Base-by-base conservation (phyloP, 2,888 invertebrate species). In the Sturmia bella region DNA sequence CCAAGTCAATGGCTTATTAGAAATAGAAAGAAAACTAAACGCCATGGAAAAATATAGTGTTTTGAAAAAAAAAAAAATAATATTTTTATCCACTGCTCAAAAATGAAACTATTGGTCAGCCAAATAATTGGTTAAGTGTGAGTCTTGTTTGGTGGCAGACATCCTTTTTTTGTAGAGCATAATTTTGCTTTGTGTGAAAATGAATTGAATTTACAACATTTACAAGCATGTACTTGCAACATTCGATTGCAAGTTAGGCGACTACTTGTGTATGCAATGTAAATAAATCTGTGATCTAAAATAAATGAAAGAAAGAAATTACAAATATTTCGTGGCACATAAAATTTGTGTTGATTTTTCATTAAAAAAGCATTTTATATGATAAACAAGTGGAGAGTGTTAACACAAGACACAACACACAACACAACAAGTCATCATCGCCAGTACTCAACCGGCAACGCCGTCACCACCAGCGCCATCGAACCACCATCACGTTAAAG, bases 361-460 rank as follows among this genome's bases (percentile, higher is more conserved):
- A 32, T 45, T 21, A 17, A 52, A 54, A 32, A 6, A 32, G 32
- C n/a, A 43, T 37, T 17, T 59, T 2, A 24, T 32, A 11, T 45
- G 15, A 37, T 50, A 19, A 32, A 61, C 19, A 3, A 41, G 19
- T 39, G 15, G 27, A 63, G 50, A 75, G 66, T 68, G 66, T 80
- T 76, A 64, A 68, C 57, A 61, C 32, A 70, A 69, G 61, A 70
- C 82, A 74, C 32, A 32, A 32, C 32, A 70, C 64, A n/a, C n/a
- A n/a, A n/a, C n/a, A n/a, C n/a, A n/a, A n/a, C n/a, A 82, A 82
- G 70, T 78, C 74, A 75, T 70, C 74, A 66, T 56, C 66, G 57
- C 45, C 43, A 69, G 32, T 21, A 41, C n/a, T 17, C 24, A 12
- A 21, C n/a, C n/a, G n/a, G 12, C 37, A 9, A 6, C 56, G 59